A percentile compares a stretch with the other conserved stretches of the same genome.
Conservation (phyloP, 2,113 vertebrate species). For the Charina bottae region DNA sequence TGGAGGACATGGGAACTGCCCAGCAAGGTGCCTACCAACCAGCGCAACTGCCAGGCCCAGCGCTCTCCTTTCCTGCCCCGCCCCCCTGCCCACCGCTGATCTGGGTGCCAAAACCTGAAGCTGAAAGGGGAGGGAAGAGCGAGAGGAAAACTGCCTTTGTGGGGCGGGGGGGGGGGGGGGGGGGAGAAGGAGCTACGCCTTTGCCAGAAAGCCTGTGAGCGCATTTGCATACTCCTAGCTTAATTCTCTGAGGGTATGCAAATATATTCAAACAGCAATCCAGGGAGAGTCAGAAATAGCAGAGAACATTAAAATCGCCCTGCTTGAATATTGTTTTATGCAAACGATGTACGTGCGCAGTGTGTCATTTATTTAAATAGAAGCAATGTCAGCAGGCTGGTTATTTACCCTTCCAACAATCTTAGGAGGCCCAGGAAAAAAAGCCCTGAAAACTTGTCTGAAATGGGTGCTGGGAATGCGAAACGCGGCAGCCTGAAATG, state of each 20-base stretch:
- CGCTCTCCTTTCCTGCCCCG: neutral
- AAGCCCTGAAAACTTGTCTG: conserved; percentile 59
- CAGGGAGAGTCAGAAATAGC: conserved; percentile 99
- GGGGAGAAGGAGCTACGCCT: conserved; percentile 50
- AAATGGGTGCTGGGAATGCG: conserved; percentile 46
- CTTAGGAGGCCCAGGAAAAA: conserved; percentile 68
- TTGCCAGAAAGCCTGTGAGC: conserved; percentile 76
- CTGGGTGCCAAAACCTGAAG: neutral
- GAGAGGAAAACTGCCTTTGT: neutral
- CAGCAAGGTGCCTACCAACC: neutral
- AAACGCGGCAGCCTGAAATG: neutral
- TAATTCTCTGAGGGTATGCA: conserved; percentile 99
- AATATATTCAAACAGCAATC: conserved; percentile 99
- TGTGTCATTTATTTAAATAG: conserved; percentile 80
- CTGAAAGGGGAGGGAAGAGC: neutral
- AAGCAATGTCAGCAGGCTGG: conserved; percentile 74
- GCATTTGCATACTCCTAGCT: conserved; percentile 97
- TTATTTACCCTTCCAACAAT: conserved; percentile 75
- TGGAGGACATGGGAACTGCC: neutral
- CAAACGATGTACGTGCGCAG: conserved; percentile 78
- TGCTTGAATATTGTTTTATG: conserved; percentile 89
- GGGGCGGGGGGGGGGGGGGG: neutral
- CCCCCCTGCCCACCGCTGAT: neutral
- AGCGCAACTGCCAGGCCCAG: neutral
- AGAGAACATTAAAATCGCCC: conserved; percentile 94